A percentile compares a stretch with the other conserved stretches of the same genome.
phyloP scores from a whole-genome alignment of 2,888 invertebrate species.

The Platerodrilus igneus region DNA sequence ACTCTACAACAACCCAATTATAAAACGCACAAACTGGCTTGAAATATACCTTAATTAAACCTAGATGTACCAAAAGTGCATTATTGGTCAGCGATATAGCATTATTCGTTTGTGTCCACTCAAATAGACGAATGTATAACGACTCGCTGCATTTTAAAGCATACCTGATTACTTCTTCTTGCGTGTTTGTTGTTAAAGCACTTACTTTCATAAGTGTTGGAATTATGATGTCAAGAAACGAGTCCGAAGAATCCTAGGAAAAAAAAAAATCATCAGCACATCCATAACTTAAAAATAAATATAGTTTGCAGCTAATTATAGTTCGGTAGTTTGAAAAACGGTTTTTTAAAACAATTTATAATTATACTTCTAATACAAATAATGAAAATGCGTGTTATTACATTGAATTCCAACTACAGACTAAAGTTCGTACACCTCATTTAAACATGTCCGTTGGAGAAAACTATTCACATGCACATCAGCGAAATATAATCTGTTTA shows the following conservation, averaged over 20 bases:
- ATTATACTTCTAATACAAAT: too few species aligned
- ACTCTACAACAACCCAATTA: slow-evolving; percentile 49
- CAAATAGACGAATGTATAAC: slow-evolving; percentile 54
- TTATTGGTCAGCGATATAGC: slow-evolving; percentile 58
- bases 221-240: slow-evolving; percentile 43
- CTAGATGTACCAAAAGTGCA: slow-evolving; percentile 59
- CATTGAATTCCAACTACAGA: too few species aligned
- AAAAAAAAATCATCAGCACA: slow-evolving; percentile 9
- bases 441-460: too few species aligned
- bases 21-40: slow-evolving; percentile 1
- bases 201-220: slow-evolving; percentile 53
- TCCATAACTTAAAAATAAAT: too few species aligned
- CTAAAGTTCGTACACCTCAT: too few species aligned
- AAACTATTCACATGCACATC: too few species aligned
- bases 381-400: too few species aligned
- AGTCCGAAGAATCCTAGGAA: slow-evolving; percentile 31
- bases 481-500: too few species aligned
- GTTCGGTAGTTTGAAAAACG: too few species aligned
- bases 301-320: too few species aligned
- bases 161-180: slow-evolving; percentile 46
- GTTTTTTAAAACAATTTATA: too few species aligned
- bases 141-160: slow-evolving; percentile 49
- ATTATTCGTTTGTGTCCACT: slow-evolving; percentile 49
- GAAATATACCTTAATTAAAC: slow-evolving; percentile 71
- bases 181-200: slow-evolving; percentile 53